Evolutionary conservation across 2,113 vertebrate genomes (phyloP).

Genomic region (Odontesthes bonariensis): DNA sequence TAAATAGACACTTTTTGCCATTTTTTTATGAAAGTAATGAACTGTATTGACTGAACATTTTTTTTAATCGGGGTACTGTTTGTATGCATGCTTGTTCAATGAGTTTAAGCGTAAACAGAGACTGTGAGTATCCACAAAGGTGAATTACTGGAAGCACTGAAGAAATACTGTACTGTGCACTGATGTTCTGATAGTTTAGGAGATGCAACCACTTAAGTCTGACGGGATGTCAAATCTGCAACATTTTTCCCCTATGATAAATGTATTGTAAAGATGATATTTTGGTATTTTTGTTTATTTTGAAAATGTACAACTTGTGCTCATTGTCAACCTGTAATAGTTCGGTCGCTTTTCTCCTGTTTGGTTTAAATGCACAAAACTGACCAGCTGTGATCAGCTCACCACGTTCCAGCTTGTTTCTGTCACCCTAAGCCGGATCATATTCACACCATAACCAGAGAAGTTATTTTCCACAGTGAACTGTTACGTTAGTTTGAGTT

Average conservation of each 20-base stretch:
- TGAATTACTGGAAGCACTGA: conserved; percentile 7
- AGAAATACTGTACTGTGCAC: conserved; percentile 3
- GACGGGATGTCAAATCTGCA: neutral
- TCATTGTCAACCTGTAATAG: neutral
- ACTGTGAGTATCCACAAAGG: conserved; percentile 5
- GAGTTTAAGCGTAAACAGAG: neutral
- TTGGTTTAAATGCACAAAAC: neutral
- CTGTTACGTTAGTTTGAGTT: neutral
- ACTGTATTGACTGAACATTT: conserved; percentile 34
- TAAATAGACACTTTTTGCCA: conserved; percentile 42
- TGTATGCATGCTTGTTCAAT: conserved; percentile 52
- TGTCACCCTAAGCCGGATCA: neutral
- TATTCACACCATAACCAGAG: fast-evolving
- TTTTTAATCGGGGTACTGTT: conserved; percentile 44
- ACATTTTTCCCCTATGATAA: neutral
- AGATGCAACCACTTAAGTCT: conserved; percentile 1
- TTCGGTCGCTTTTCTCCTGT: neutral
- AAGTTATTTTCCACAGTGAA: neutral
- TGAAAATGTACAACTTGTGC: neutral
- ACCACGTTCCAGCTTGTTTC: neutral
- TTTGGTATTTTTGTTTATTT: neutral
- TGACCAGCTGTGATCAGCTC: neutral
- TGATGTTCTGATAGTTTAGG: conserved; percentile 17
- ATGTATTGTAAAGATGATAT: conserved; percentile 5
- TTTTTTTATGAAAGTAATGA: conserved; percentile 42